Base-by-base conservation (phyloP, 1,140 invertebrate genomes). In the Neomicropteryx cornuta region DNA sequence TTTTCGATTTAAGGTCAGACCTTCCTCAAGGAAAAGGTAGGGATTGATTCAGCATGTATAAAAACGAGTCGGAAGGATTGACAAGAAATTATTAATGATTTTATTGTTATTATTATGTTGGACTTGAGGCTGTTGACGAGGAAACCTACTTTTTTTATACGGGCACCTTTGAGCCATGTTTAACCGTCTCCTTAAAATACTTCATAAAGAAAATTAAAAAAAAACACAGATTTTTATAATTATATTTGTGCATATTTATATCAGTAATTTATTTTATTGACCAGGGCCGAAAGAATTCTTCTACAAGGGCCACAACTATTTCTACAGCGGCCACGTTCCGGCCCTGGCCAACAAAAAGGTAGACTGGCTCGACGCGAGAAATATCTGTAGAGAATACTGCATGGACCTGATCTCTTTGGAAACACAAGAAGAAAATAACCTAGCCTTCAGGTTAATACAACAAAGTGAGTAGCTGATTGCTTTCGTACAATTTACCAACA, bases 371-470 rank as follows among this genome's bases (percentile, higher is more conserved):
- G 87, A 91, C 46, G 87, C 84, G 13, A 78, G 87, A 48, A 93
- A 93, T 60, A 74, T 85, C 42, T 93, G 88, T 62, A 73, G 88
- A 41, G 84, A 89, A 58, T 89, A 89, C 57, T 93, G 88, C 60
- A 93, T 93, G 88, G 87, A 92, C 56, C 73, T 89, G 29, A 79
- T 91, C 3, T 86, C 86, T 1, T 68, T 91, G 48, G 88, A 93
- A 60, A 82, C 82, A 1, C 82, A 88, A 62, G 84, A 88, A 57
- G 87, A 93, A 58, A 89, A 90, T 53, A 87, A 90, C 56, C 75
- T 91, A 46, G 77, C 91, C 55, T 85, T 84, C 72, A 81, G 79
- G 52, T 72, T 90, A 8, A 85, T 92, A 41, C 81, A 86, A 63
- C 77, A 85, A 63, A 84, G 82, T 87, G 60, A 73, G 78, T 69